Conservation (phyloP, 2,888 invertebrate species). For the Physocephala rufipes region DNA sequence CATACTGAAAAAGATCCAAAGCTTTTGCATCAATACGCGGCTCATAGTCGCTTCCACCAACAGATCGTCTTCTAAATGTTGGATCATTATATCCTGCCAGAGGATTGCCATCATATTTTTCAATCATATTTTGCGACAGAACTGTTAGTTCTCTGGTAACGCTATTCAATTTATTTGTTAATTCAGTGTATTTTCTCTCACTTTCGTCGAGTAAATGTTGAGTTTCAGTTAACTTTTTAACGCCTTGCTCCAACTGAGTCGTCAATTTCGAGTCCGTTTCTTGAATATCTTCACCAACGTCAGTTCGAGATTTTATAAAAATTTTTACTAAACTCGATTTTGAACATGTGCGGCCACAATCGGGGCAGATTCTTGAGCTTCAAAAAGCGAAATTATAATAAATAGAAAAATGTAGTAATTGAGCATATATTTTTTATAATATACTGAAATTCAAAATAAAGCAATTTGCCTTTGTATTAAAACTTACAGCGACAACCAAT, state of each 20-base stretch:
- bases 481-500: slow-evolving; percentile 12
- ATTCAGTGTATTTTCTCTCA: neutral
- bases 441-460: no score
- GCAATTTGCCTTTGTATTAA: neutral
- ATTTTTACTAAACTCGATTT: neutral
- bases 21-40: neutral
- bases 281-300: neutral
- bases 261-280: neutral
- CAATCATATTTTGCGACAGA: neutral
- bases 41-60: neutral
- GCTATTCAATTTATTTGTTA: neutral
- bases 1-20: neutral
- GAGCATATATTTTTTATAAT: no score
- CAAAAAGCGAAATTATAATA: neutral
- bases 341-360: neutral
- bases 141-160: neutral
- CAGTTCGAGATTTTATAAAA: neutral
- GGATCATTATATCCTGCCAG: no score
- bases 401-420: neutral
- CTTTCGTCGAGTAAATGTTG: neutral
- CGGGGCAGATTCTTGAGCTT: slow-evolving; percentile 4
- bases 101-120: no score
- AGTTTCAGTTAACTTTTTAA: neutral
- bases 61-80: neutral
- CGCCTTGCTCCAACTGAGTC: neutral